Percentiles rank a stretch among this genome's conserved stretches.
phyloP scores from a whole-genome alignment of 2,888 invertebrate species.

The Alentia gelatinosa region DNA sequence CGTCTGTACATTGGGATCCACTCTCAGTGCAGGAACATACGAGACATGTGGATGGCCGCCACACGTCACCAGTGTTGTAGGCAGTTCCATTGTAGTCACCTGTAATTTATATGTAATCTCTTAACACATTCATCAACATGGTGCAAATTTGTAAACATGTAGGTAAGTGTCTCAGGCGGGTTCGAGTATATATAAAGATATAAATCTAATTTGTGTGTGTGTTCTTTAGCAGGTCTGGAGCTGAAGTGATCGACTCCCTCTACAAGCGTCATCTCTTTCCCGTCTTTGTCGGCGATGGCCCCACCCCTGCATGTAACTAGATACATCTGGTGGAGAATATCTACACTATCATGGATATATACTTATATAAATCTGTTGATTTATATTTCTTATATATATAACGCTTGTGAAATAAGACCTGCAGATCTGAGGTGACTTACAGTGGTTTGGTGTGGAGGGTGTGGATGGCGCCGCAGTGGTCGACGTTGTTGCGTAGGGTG shows the following conservation, averaged over 20 bases:
- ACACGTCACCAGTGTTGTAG: neutral
- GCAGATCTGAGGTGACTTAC: neutral
- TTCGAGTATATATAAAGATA: neutral
- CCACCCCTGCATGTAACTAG: neutral
- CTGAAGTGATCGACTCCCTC: neutral
- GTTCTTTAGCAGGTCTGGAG: neutral
- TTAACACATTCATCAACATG: neutral
- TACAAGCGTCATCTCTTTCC: neutral
- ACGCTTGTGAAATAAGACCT: neutral
- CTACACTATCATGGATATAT: neutral
- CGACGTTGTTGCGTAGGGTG: neutral
- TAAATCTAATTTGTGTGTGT: neutral
- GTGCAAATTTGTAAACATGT: neutral
- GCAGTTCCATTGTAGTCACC: constrained; percentile 31
- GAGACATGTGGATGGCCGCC: neutral
- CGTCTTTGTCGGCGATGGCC: neutral
- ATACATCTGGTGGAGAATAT: neutral
- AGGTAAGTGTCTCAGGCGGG: neutral
- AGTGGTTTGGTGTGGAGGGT: neutral
- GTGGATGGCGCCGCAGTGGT: neutral
- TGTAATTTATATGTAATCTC: neutral
- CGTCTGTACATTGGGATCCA: neutral
- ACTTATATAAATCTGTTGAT: neutral
- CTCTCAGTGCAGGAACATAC: neutral
- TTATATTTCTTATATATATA: neutral